Percentiles rank a stretch among this genome's conserved stretches.
phyloP scores from a whole-genome alignment of 2,888 invertebrate species.

The Zaprionus bogoriensis region DNA sequence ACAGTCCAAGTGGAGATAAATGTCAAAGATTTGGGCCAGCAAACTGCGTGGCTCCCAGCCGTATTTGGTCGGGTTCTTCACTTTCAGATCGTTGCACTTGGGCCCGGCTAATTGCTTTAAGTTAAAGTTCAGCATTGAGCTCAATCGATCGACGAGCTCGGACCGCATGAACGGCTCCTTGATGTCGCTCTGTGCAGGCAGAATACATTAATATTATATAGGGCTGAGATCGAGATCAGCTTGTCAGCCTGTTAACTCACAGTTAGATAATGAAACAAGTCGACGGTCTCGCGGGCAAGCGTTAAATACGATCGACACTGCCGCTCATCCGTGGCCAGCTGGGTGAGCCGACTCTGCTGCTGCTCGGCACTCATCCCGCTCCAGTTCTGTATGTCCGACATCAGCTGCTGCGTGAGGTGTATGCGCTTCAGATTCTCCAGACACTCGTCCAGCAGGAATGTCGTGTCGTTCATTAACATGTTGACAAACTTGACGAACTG shows the following conservation, averaged over 20 bases:
- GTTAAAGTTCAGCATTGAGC: constrained; percentile 99
- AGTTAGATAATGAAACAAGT: constrained; percentile 98
- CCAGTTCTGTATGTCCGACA: constrained; percentile 89
- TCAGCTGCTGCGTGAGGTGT: constrained; percentile 90
- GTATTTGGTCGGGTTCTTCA: constrained; percentile 96
- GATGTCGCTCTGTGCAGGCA: constrained; percentile 86
- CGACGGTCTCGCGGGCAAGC: constrained; percentile 96
- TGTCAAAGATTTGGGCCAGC: constrained; percentile 95
- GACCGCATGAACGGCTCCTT: constrained; percentile 96
- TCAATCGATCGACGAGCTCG: constrained; percentile 95
- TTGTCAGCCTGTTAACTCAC: constrained; percentile 74
- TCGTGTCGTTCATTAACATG: constrained; percentile 98
- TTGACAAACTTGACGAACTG: constrained; percentile 98
- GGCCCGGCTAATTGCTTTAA: constrained; percentile 97
- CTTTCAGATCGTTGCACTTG: constrained; percentile 96
- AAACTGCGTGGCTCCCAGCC: constrained; percentile 98
- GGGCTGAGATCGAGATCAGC: not conserved
- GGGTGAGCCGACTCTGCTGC: constrained; percentile 90
- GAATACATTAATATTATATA: not conserved
- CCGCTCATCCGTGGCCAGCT: constrained; percentile 91
- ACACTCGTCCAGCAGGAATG: constrained; percentile 97
- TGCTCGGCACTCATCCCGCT: constrained; percentile 86
- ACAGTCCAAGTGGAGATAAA: constrained; percentile 97
- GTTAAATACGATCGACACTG: constrained; percentile 96
- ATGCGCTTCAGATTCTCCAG: constrained; percentile 94